Evolutionary conservation across 2,888 invertebrate species (phyloP), one percentile per base, ranked within the genome.

Genomic region (Carabus problematicus): DNA sequence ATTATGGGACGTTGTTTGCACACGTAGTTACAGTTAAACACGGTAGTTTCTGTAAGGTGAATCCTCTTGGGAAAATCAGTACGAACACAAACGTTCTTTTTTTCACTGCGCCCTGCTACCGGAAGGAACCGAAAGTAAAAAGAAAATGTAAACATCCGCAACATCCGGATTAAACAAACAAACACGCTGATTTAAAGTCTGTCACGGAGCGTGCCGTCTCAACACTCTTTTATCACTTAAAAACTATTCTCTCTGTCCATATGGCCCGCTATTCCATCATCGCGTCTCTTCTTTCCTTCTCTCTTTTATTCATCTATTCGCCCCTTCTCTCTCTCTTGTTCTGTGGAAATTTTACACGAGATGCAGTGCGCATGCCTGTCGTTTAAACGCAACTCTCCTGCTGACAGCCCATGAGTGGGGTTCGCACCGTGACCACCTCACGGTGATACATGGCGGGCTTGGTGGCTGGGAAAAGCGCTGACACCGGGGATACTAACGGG

Each of bases 391-490:
- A 89, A 80, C 90, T 90, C 78, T 90, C 90, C 75, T 89, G 82
- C 75, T 84, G 85, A 78, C 87, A 89, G 29, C 88, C 89, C 79
- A 89, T 85, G n/a, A 90, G 83, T 0, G 90, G 90, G 55, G 90
- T 90, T 77, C 89, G 83, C 42, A 90, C 89, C 0, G 90, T 90
- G 69, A 90, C 90, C 12, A 90, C 87, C 79, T 90, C 90, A 75
- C 89, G 84, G 72, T 86, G 83, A 82, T 71, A 85, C 76, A 79
- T 81, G 55, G 84, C 85, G 73, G 62, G 81, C 77, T 77, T 76
- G 56, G 76, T 70, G 62, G 78, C 72, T n/a, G 82, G 79, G 72
- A 81, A 81, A 43, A 81, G 76, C 40, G 79, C 77, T 12, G 82
- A 76, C 58, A 79, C 80, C 43, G 83, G 82, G 42, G 85, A 84